Evolutionary conservation across 2,113 vertebrate genomes (phyloP).

Genomic region (Ophthalmolycus amberensis): DNA sequence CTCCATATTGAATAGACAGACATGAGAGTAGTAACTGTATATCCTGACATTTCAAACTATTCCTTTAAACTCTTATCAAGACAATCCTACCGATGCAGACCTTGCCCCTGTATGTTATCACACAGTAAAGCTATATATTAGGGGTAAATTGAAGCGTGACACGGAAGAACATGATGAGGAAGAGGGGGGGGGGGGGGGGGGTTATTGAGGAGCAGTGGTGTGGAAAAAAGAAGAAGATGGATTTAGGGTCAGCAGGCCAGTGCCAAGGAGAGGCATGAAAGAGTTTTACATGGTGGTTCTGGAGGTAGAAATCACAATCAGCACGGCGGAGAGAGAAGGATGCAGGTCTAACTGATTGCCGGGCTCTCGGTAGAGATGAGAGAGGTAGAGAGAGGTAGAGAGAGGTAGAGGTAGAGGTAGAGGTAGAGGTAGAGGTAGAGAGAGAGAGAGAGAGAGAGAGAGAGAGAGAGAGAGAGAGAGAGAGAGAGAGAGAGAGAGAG

Average conservation of each 20-base stretch:
- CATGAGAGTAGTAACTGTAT: no score
- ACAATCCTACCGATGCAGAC: no score
- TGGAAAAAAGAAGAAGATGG: conserved; percentile 5
- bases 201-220: conserved; percentile 25
- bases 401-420: neutral
- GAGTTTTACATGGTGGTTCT: neutral
- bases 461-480: neutral
- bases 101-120: no score
- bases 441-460: neutral
- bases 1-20: no score
- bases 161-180: conserved; percentile 2
- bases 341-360: neutral
- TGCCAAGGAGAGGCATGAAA: neutral
- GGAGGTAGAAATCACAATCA: conserved; percentile 24
- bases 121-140: no score
- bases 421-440: neutral
- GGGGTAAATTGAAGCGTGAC: conserved; percentile 19
- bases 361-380: neutral
- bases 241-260: conserved; percentile 33
- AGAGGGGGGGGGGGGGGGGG: conserved; percentile 4
- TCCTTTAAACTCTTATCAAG: no score
- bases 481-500: neutral
- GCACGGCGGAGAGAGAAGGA: neutral
- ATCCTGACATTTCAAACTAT: no score
- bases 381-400: neutral